phyloP scores from a whole-genome alignment of 2,797 vertebrate species.

The Sarcophilus harrisii region DNA sequence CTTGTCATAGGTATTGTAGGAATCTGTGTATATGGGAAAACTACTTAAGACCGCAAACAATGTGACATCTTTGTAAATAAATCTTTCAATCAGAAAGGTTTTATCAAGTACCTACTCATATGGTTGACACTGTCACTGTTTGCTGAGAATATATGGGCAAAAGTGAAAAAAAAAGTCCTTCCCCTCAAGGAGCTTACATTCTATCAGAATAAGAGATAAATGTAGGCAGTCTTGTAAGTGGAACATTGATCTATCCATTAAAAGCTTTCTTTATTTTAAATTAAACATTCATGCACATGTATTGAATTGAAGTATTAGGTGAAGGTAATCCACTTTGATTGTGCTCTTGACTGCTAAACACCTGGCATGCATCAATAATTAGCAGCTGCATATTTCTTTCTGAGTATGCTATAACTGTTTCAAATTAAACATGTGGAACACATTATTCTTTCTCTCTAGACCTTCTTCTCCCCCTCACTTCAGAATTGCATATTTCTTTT shows the following conservation, averaged over 20 bases:
- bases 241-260: neutral
- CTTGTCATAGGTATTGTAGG: neutral
- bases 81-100: neutral
- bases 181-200: neutral
- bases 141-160: neutral
- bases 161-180: neutral
- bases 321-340: neutral
- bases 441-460: neutral
- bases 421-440: neutral
- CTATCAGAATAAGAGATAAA: neutral
- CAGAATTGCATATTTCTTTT: neutral
- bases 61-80: neutral
- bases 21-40: neutral
- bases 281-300: neutral
- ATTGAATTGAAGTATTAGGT: neutral
- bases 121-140: neutral
- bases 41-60: neutral
- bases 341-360: neutral
- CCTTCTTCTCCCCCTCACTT: neutral
- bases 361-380: neutral
- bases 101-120: neutral
- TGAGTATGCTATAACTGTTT: neutral
- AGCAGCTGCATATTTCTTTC: neutral
- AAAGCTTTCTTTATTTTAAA: neutral
- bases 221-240: neutral